Evolutionary conservation across 1,140 invertebrate genomes (phyloP), one percentile per base, ranked within the genome.

Genomic region (Uloborus diversus): DNA sequence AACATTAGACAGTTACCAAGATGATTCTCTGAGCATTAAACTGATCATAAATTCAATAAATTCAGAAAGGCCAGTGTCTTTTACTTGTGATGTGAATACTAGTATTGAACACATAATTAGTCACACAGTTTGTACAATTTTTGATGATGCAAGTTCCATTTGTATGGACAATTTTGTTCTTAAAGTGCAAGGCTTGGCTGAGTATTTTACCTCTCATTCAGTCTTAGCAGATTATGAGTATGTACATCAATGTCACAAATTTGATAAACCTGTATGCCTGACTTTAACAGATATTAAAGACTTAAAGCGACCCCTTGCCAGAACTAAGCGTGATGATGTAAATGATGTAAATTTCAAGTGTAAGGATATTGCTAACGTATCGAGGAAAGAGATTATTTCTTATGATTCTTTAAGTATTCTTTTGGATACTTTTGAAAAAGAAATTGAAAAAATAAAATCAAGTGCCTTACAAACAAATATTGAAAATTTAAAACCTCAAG

Each of bases 211-310:
- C 76, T 62, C 89, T 88, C 49, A 91, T 88, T 91, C 91, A 13
- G 89, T 87, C 32, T 88, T 98, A 27, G 92, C 91, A 62, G 94
- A 97, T 85, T 96, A 97, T 87, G 94, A 96, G 85, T 97, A 97
- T 87, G 92, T 97, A 73, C 94, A 97, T 85, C 92, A 94, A 82
- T 98, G 96, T 87, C 93, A 98, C 49, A 96, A 98, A 86, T 87
- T 97, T 83, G 96, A 98, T 86, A 91, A 93, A 85, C 96, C 98
- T 88, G 93, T 98, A 0, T 88, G 91, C 69, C 88, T 99, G 78
- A 92, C 91, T 30, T 83, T 91, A 49, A 82, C 89, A 56, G 88
- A 94, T 56, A 89, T 91, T 81, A 90, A 92, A 7, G 91, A 92
- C 69, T 88, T 93, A 64, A 88, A 90, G 80, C 86, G 89, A 82